A percentile compares a stretch with the other conserved stretches of the same genome.
These are phyloP conservation scores for Clusia tigrina DNA, from an alignment of 2,888 invertebrate genomes.

Conservation along the genomic window DNA sequence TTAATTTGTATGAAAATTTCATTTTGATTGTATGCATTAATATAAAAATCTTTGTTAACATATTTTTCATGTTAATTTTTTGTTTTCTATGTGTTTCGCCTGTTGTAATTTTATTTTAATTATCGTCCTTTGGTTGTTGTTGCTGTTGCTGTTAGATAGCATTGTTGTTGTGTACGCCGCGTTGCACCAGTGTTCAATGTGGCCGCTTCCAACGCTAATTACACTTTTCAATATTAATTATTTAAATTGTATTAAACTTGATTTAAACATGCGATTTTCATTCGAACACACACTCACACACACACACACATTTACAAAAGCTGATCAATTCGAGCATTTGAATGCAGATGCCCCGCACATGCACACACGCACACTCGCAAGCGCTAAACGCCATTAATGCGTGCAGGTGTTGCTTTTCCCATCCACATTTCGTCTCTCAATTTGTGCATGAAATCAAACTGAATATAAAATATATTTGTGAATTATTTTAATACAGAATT, in stretches of 20 bases:
- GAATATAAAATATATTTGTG: too few species aligned
- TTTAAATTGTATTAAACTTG: constrained; percentile 28
- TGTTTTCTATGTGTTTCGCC: constrained; percentile 15
- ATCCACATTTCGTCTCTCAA: too few species aligned
- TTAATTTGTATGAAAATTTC: constrained; percentile 29
- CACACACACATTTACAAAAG: too few species aligned
- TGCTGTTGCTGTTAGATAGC: constrained; percentile 21
- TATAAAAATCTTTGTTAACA: constrained; percentile 32
- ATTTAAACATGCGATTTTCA: constrained; percentile 27
- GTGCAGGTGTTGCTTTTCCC: too few species aligned
- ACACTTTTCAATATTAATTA: constrained; percentile 27
- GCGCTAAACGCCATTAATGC: too few species aligned
- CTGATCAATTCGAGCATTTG: too few species aligned
- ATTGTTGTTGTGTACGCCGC: too few species aligned
- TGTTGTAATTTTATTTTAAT: constrained; percentile 34
- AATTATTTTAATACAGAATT: too few species aligned
- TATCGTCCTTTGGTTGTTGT: constrained; percentile 25
- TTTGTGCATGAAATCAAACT: too few species aligned
- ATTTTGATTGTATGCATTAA: constrained; percentile 24
- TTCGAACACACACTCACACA: background rate
- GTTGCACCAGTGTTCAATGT: too few species aligned
- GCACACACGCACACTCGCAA: too few species aligned
- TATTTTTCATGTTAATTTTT: constrained; percentile 36
- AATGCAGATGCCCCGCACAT: too few species aligned
- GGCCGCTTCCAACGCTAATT: constrained; percentile 28